Base-by-base conservation (phyloP, 1,140 invertebrate genomes). In the Drosophila navojoa region DNA sequence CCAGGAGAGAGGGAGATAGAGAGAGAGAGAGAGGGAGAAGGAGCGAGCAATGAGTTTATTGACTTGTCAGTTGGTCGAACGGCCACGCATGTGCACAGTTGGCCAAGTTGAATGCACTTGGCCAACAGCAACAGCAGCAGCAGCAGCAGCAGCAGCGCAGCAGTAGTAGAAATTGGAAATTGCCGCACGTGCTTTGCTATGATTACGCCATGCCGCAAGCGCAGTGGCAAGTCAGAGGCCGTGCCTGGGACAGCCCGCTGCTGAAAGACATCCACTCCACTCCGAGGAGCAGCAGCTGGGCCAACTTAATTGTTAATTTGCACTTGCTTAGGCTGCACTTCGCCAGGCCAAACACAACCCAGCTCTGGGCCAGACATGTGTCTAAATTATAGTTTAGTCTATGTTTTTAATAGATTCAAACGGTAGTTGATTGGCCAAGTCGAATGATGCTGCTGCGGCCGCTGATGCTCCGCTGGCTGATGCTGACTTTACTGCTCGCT, bases 171-270 rank as follows among this genome's bases (percentile, higher is more conserved):
- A 90, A 89, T 87, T 77, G 77, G 79, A 75, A 89, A 89, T 89
- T 78, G 77, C 85, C 74, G 77, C 84, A 89, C 84, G 84, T 89
- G 84, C 85, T 89, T 80, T 84, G n/a, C 84, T 89, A 89, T 77
- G 84, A 84, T 84, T 89, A 89, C 57, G 77, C 64, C 84, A 77
- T 68, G 54, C 32, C 47, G 22, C n/a, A 35, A 5, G 16, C 22
- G 4, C 27, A 29, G 27, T 4, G 19, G 38, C 16, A 50, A 32
- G 25, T 49, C 45, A 42, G 50, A 9, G 64, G 35, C 35, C 47
- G 42, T 19, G 38, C 38, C 40, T 5, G 22, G 13, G 6, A 32
- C 32, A 58, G 27, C 4, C 35, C 32, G n/a, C 25, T 15, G 60
- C 19, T 44, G 38, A 35, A 25, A 22, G 11, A 53, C 27, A 15